Evolutionary conservation across 2,797 vertebrate genomes (phyloP).

Genomic region (Catamblyrhynchus diadema): DNA sequence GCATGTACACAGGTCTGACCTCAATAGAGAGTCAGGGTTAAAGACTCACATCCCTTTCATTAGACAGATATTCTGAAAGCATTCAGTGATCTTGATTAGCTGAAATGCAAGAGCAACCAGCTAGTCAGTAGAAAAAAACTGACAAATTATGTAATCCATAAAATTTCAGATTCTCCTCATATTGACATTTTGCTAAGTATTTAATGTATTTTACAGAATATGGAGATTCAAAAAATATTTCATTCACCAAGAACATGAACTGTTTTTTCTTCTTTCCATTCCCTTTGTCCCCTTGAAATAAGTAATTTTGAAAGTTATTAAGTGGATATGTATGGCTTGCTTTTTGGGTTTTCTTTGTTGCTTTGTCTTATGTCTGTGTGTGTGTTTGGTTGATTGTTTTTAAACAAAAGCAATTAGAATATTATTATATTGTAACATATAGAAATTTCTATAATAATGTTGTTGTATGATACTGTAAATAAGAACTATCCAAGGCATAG

Average conservation of each 20-base stretch:
- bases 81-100: background rate
- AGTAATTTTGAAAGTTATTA: background rate
- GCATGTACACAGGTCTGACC: background rate
- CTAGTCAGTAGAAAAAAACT: background rate
- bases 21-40: background rate
- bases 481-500: background rate
- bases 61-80: background rate
- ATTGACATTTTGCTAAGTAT: background rate
- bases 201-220: background rate
- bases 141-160: background rate
- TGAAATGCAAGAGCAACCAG: background rate
- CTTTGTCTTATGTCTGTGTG: background rate
- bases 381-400: background rate
- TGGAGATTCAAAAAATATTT: background rate
- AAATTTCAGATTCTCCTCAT: background rate
- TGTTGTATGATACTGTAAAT: background rate
- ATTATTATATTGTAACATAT: background rate
- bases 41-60: background rate
- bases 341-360: background rate
- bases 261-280: background rate
- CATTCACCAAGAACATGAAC: background rate
- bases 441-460: background rate
- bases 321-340: background rate
- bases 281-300: background rate
- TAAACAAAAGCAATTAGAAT: background rate